A percentile compares a stretch with the other conserved stretches of the same genome.
These are phyloP conservation scores for Drosophila teissieri DNA, from an alignment of 1,140 invertebrate genomes.

Conservation along the genomic window DNA sequence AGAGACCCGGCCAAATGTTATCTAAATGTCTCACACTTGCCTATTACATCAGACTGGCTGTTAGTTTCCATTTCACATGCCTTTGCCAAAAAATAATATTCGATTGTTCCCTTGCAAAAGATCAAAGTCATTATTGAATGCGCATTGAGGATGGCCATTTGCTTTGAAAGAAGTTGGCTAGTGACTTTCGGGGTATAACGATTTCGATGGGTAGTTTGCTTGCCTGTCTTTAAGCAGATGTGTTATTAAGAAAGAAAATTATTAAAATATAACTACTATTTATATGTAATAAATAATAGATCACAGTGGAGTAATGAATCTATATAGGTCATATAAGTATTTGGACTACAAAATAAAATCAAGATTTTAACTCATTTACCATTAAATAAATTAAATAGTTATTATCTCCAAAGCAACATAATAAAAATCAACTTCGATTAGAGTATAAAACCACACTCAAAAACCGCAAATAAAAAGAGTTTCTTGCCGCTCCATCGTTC, in stretches of 20 bases:
- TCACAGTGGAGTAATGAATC: no score
- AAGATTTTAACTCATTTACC: background rate
- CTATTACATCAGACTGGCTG: conserved; percentile 62
- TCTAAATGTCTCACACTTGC: conserved; percentile 72
- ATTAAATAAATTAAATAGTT: background rate
- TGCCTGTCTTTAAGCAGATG: background rate
- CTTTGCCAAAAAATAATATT: conserved; percentile 31
- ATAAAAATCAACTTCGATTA: conserved; percentile 1
- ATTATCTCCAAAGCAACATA: background rate
- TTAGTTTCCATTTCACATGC: conserved; percentile 32
- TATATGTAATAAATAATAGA: no score
- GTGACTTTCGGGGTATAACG: background rate
- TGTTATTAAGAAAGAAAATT: background rate
- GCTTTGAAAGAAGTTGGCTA: background rate
- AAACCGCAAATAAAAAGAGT: background rate
- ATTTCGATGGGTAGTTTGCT: background rate
- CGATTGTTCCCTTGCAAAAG: conserved; percentile 34
- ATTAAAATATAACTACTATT: background rate
- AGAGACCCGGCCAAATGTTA: conserved; percentile 53
- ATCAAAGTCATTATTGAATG: conserved; percentile 48
- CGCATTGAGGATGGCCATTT: conserved; percentile 32
- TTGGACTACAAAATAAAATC: no score
- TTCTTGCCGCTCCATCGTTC: background rate
- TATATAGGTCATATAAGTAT: no score
- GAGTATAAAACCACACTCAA: conserved; percentile 5